Base-by-base conservation (phyloP, 1,140 invertebrate species). In the Meteorus sp. region DNA sequence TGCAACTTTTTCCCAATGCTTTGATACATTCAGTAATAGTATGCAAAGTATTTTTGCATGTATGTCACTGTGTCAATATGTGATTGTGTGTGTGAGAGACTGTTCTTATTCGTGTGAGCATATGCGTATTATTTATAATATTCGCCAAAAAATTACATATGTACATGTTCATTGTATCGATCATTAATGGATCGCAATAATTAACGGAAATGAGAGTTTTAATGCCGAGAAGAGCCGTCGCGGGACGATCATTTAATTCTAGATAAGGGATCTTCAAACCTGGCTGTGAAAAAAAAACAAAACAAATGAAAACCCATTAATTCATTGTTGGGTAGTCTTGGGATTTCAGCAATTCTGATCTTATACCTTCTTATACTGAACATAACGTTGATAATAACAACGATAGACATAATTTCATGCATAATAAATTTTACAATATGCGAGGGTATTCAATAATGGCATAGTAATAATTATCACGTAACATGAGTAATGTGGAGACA, bases 261-360 rank as follows among this genome's bases (percentile, higher is more conserved):
- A 48, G 23, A 25, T 25, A 27, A 48, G 20, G 20, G 45, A 48
- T 25, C 35, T 39, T 39, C 35, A 39, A 39, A 48, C 20, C 45
- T 48, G 45, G 45, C 45, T 48, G 45, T 48, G 45, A 48, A 48
- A 48, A 29, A 48, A 9, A 5, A 39, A 39, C 13, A 9, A 39
- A 11, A 39, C 13, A 39, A n/a, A 39, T 39, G 6, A 17, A n/a
- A n/a, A 39, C 20, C 20, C 20, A 48, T 9, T 45, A 19, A 45
- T 27, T n/a, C 45, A 48, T 48, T 48, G 23, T 22, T 48, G n/a
- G 9, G 45, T 45, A 45, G 45, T 27, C 22, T 48, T 29, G 13
- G n/a, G 20, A 25, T 4, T n/a, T 11, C 35, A 39, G 35, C 35
- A 13, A 39, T n/a, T 39, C n/a, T n/a, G 35, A 39, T 39, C 35